Base-by-base conservation (phyloP, 1,140 invertebrate species). In the Teleogryllus occipitalis region DNA sequence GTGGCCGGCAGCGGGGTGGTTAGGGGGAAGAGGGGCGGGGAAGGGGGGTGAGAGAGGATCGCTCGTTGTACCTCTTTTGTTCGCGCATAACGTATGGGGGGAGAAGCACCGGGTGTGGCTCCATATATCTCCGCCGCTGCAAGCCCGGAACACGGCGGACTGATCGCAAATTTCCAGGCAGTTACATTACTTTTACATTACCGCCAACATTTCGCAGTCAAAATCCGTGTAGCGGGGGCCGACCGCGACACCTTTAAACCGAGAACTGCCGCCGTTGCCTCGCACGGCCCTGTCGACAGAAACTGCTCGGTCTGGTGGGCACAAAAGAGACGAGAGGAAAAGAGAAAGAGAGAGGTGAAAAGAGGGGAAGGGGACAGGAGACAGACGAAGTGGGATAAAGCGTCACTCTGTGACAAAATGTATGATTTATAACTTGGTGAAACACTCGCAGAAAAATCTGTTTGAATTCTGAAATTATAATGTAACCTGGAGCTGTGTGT, bases 111-210 rank as follows among this genome's bases (percentile, higher is more conserved):
- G 54, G 54, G 10, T 65, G 54, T 65, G 54, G 54, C 10, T 65
- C 54, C 54, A 65, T 65, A 65, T 65, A 65, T 65, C 54, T 65
- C 54, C 10, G 10, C 10, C 54, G 54, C 54, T 14, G 10, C 54
- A 39, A 39, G 54, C 54, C 10, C 18, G 54, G 54, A 65, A 65
- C 54, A 65, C 54, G 54, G 54, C 10, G 54, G 54, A 65, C 54
- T 65, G 54, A 65, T 65, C 54, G 54, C 54, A 65, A 65, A 65
- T 65, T 65, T 65, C 54, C 54, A 65, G 54, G 10, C 54, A 65
- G 54, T 65, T 65, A 65, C 54, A 65, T 65, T 65, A 65, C 54
- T 65, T 65, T 65, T 65, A 65, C 54, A 65, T 65, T 65, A 65
- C 54, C 7, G 54, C 54, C 54, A 65, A 65, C 54, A 65, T 65